Evolutionary conservation across 2,888 invertebrate species (phyloP).

Genomic region (Coenonympha glycerion): DNA sequence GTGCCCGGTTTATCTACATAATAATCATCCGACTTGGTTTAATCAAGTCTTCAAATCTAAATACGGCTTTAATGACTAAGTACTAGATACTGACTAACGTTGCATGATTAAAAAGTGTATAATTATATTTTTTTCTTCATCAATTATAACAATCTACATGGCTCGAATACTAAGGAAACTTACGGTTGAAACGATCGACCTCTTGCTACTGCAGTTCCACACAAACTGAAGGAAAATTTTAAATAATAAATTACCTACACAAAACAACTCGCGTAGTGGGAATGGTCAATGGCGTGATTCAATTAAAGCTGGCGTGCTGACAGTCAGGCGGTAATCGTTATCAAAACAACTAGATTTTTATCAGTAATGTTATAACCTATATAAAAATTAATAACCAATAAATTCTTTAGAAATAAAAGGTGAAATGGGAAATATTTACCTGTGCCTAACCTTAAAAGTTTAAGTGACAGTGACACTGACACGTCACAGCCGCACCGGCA

Average conservation of each 20-base stretch:
- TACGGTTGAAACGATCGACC: neutral
- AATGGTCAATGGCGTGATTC: neutral
- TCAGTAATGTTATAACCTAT: no score
- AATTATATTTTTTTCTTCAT: neutral
- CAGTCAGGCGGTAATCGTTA: slow-evolving; percentile 3
- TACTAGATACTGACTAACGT: neutral
- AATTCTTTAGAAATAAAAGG: no score
- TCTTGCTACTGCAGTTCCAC: neutral
- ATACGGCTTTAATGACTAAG: no score
- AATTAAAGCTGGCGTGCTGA: slow-evolving; percentile 1
- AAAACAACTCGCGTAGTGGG: neutral
- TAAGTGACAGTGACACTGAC: no score
- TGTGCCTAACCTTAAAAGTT: no score
- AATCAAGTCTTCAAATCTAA: neutral
- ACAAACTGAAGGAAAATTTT: slow-evolving; percentile 1
- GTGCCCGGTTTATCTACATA: neutral
- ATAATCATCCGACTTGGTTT: neutral
- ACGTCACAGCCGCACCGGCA: no score
- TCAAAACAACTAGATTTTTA: neutral
- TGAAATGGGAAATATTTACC: no score
- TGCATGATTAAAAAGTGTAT: neutral
- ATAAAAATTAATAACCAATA: no score
- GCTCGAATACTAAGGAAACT: neutral
- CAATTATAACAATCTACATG: neutral
- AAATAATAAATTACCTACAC: no score